Percentiles rank a stretch among this genome's conserved stretches.
phyloP scores from a whole-genome alignment of 2,888 invertebrate species.

The Noctua pronuba region DNA sequence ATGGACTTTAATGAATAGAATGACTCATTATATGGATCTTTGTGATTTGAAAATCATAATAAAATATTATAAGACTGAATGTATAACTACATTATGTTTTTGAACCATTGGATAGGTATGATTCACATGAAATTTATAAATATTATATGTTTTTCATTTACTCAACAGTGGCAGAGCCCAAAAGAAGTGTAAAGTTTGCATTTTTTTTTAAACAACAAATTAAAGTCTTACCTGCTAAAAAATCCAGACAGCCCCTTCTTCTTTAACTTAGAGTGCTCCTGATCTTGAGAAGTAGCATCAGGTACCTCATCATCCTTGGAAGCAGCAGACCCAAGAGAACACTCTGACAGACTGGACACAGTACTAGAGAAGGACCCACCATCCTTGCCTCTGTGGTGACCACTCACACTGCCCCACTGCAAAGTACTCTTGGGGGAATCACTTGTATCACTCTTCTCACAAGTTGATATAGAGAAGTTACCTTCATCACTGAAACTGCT shows the following conservation, averaged over 20 bases:
- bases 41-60: conserved; percentile 12
- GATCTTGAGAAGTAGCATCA: conserved; percentile 75
- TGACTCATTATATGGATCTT: conserved; percentile 29
- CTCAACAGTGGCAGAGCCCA: neutral
- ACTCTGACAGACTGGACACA: conserved; percentile 93
- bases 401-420: conserved; percentile 87
- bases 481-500: conserved; percentile 90
- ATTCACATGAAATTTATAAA: neutral
- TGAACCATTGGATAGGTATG: conserved; percentile 11
- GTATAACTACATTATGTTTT: neutral
- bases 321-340: conserved; percentile 91
- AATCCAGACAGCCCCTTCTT: conserved; percentile 91
- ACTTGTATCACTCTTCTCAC: conserved; percentile 89
- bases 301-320: conserved; percentile 88
- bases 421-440: conserved; percentile 89
- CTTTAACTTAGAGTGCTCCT: conserved; percentile 87
- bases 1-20: conserved; percentile 2
- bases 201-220: neutral
- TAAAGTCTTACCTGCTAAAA: conserved; percentile 90
- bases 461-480: conserved; percentile 87
- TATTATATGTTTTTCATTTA: neutral
- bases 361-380: conserved; percentile 93
- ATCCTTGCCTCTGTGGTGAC: conserved; percentile 90
- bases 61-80: conserved; percentile 11
- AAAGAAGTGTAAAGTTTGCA: neutral